Conservation (phyloP, 2,888 invertebrate species). For the Leptothorax acervorum region DNA sequence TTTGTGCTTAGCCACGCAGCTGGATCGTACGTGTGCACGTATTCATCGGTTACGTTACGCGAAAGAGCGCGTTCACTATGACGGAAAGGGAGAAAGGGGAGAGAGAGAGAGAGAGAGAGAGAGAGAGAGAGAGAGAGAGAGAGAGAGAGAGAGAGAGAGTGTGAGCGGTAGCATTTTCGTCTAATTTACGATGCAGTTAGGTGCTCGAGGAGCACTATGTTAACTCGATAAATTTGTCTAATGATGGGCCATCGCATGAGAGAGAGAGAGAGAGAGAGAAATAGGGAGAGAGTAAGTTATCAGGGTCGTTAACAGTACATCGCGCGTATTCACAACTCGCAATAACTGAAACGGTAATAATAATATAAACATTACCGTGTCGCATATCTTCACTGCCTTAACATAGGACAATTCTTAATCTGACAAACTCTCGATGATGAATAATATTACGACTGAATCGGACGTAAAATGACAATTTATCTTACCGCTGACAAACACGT, state of each 20-base stretch:
- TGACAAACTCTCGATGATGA: no score
- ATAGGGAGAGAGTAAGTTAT: background rate
- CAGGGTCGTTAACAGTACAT: background rate
- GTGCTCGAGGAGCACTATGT: constrained; percentile 14
- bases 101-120: background rate
- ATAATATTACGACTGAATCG: constrained; percentile 2
- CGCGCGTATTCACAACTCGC: background rate
- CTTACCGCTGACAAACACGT: constrained; percentile 6
- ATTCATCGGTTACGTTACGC: background rate
- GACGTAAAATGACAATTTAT: constrained; percentile 1
- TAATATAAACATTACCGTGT: background rate
- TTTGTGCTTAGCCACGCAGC: background rate
- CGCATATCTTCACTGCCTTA: background rate
- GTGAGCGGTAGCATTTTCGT: constrained; percentile 37
- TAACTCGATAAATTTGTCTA: constrained; percentile 65
- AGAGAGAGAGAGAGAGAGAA: background rate
- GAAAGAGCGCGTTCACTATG: background rate
- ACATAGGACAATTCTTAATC: background rate
- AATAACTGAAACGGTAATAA: background rate
- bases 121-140: background rate
- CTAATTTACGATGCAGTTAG: constrained; percentile 58
- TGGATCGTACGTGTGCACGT: background rate
- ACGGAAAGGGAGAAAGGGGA: background rate
- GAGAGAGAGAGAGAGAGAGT: background rate
- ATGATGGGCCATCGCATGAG: constrained; percentile 35